Conservation (phyloP, 2,888 invertebrate species). For the Callinectes sapidus region DNA sequence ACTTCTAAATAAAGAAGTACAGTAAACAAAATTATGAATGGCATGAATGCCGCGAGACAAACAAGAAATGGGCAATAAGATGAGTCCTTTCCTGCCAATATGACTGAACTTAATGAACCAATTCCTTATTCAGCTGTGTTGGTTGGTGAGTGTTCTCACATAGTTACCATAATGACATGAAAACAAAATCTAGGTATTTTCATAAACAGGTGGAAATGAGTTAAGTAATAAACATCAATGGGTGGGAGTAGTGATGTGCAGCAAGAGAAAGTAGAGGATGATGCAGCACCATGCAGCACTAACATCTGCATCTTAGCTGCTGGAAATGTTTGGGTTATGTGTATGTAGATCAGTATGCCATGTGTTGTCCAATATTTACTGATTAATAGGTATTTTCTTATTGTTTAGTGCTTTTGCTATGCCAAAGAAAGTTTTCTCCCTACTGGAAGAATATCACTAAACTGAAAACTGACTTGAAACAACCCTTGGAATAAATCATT, state of each 20-base stretch:
- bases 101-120: background rate
- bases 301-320: slow-evolving; percentile 5
- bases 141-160: background rate
- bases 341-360: background rate
- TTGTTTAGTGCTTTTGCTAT: background rate
- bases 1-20: background rate
- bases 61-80: background rate
- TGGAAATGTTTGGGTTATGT: background rate
- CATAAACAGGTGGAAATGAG: background rate
- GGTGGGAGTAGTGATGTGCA: background rate
- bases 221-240: background rate
- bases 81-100: background rate
- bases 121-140: background rate
- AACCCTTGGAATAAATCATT: background rate
- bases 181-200: background rate
- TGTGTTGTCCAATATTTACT: background rate
- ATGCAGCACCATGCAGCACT: background rate
- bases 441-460: background rate
- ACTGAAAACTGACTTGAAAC: background rate
- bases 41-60: background rate
- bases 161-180: background rate
- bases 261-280: background rate
- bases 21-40: background rate
- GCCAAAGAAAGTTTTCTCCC: background rate
- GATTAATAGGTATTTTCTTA: background rate